Evolutionary conservation across 2,113 vertebrate genomes (phyloP).

Genomic region (Sisor rabdophorus): DNA sequence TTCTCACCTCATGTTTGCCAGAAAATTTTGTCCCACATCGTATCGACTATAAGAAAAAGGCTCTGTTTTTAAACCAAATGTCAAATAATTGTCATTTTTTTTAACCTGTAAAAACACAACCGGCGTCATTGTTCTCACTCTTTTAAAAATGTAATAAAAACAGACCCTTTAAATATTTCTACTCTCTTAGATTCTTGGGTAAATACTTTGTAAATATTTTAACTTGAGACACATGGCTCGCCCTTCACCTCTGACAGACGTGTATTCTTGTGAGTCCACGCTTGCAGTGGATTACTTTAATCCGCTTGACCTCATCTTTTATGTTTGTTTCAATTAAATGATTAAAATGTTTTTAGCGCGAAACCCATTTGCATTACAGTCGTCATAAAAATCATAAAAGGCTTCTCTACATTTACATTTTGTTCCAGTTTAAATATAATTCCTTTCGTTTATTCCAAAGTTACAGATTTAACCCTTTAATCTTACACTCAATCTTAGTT

Average conservation of each 20-base stretch:
- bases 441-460: neutral
- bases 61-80: slow-evolving; percentile 22
- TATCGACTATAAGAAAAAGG: slow-evolving; percentile 19
- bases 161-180: neutral
- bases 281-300: slow-evolving; percentile 17
- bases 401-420: no score
- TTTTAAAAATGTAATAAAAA: neutral
- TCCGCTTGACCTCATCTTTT: slow-evolving; percentile 57
- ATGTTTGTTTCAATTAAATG: slow-evolving; percentile 88
- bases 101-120: slow-evolving; percentile 11
- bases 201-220: slow-evolving; percentile 32
- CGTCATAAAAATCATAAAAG: no score
- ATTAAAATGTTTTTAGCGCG: slow-evolving; percentile 59
- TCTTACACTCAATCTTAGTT: neutral
- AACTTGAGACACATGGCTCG: slow-evolving; percentile 42
- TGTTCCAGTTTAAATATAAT: neutral
- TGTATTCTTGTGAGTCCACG: slow-evolving; percentile 1
- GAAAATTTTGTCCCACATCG: slow-evolving; percentile 33
- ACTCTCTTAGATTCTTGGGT: slow-evolving; percentile 7
- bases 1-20: slow-evolving; percentile 14
- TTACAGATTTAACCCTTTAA: neutral
- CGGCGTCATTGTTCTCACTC: neutral
- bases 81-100: slow-evolving; percentile 31
- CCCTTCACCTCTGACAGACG: slow-evolving; percentile 42
- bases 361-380: slow-evolving; percentile 22